These are phyloP conservation scores for Brenthis daphne DNA, from an alignment of 2,888 invertebrate species.

Conservation along the genomic window DNA sequence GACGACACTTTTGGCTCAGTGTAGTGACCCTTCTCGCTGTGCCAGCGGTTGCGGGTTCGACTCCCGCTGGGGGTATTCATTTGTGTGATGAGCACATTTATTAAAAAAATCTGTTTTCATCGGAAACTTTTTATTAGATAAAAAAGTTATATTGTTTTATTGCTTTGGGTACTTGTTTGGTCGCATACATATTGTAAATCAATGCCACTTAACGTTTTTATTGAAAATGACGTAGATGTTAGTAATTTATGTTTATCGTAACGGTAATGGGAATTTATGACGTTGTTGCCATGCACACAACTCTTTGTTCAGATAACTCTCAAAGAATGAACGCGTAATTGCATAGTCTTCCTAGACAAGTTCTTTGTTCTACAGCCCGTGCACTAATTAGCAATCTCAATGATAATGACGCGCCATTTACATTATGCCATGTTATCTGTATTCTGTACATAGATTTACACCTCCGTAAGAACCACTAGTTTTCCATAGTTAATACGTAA, in stretches of 20 bases:
- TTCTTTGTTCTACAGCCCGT: conserved; percentile 28
- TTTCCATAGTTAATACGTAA: no score
- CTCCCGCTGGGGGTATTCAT: no score
- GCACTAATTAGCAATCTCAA: conserved; percentile 23
- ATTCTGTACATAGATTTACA: background rate
- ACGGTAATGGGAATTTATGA: background rate
- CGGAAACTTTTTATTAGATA: no score
- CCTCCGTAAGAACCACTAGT: no score
- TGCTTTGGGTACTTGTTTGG: background rate
- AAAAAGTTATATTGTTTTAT: no score
- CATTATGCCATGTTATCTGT: conserved; percentile 3
- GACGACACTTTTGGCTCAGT: no score
- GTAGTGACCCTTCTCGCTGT: no score
- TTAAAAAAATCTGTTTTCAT: no score
- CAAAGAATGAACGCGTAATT: conserved; percentile 15
- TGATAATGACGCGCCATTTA: conserved; percentile 22
- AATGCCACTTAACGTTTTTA: background rate
- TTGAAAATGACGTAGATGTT: background rate
- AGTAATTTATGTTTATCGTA: background rate
- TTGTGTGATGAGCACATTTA: no score
- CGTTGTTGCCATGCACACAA: background rate
- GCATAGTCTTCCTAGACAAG: conserved; percentile 20
- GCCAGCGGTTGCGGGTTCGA: no score
- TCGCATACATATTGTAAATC: background rate
- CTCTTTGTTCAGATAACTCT: conserved; percentile 18